Percentiles rank a stretch among this genome's conserved stretches.
phyloP scores from a whole-genome alignment of 2,113 vertebrate species.

The Cyphotilapia sp. region DNA sequence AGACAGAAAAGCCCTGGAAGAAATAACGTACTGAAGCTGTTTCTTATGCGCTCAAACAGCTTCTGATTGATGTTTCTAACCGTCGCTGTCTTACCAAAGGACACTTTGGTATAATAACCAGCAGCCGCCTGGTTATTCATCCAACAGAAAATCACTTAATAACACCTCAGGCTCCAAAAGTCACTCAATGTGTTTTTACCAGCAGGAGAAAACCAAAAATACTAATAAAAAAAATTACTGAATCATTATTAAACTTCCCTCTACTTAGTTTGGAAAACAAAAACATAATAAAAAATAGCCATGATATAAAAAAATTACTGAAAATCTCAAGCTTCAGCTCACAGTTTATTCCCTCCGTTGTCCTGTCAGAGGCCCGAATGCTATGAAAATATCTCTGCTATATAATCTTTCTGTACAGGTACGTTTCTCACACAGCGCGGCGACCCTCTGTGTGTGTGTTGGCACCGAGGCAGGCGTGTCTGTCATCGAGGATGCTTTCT shows the following conservation, averaged over 20 bases:
- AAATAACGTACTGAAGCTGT: background rate
- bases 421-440: background rate
- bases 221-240: background rate
- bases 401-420: constrained; percentile 8
- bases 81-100: background rate
- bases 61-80: background rate
- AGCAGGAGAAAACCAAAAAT: background rate
- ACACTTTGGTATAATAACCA: background rate
- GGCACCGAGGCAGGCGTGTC: constrained; percentile 29
- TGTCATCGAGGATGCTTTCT: background rate
- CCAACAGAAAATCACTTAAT: background rate
- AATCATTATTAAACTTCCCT: background rate
- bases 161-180: background rate
- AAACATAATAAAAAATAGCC: background rate
- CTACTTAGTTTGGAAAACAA: background rate
- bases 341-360: background rate
- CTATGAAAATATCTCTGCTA: constrained; percentile 47
- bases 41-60: background rate
- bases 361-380: background rate
- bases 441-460: background rate
- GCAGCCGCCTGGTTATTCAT: background rate
- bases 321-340: background rate
- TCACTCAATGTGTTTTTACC: background rate
- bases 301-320: background rate
- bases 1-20: background rate